These are phyloP conservation scores for Vireo griseus DNA, from an alignment of 2,797 vertebrate species.

Conservation along the genomic window DNA sequence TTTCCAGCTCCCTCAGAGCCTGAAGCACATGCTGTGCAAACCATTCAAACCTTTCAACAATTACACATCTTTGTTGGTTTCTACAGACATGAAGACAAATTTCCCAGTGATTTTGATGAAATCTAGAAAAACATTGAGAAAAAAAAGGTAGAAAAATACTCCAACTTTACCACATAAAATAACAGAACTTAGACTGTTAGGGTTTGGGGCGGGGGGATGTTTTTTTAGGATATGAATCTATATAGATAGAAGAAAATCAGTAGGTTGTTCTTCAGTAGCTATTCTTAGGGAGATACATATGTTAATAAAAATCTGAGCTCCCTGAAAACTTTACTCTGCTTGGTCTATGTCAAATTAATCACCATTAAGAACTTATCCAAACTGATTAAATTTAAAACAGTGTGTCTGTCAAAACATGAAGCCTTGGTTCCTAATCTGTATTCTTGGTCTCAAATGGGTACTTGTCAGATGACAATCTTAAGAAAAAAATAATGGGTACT, in stretches of 20 bases:
- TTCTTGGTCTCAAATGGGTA: neutral
- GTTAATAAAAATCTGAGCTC: neutral
- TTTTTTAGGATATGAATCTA: neutral
- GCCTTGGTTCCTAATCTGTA: neutral
- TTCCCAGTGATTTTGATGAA: neutral
- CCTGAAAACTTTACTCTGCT: neutral
- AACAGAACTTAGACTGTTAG: neutral
- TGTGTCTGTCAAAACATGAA: neutral
- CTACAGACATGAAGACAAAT: neutral
- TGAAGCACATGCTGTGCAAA: neutral
- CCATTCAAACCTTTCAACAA: neutral
- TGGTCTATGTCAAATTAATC: neutral
- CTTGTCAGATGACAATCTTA: neutral
- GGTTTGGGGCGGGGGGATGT: fast-evolving
- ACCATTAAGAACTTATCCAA: neutral
- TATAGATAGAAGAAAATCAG: neutral
- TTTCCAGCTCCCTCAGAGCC: neutral
- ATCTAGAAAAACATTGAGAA: neutral
- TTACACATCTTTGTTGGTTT: neutral
- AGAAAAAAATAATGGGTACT: neutral
- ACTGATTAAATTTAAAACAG: neutral
- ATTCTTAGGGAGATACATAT: neutral
- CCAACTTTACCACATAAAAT: neutral
- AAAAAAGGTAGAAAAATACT: neutral
- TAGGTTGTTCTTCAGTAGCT: neutral